These are phyloP conservation scores for Thecophora atra DNA, from an alignment of 2,888 invertebrate species.

Conservation along the genomic window DNA sequence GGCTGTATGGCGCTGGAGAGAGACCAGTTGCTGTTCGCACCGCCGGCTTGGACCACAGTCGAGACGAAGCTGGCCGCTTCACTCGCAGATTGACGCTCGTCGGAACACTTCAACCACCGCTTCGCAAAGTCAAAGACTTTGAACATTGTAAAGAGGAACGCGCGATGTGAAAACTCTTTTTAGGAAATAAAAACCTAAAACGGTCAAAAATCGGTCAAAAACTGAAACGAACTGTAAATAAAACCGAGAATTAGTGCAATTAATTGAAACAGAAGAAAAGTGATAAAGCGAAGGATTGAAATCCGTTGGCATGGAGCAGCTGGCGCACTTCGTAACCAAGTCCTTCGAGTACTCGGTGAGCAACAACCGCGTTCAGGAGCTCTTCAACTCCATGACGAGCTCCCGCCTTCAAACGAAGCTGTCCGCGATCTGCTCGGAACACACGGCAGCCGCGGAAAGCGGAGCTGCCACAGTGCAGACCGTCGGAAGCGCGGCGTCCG, in stretches of 20 bases:
- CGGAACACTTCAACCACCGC: conserved; percentile 9
- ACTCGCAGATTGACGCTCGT: conserved; percentile 35
- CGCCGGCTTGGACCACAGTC: background rate
- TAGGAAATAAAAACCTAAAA: background rate
- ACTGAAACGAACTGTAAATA: background rate
- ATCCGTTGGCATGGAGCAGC: conserved; percentile 78
- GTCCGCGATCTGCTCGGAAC: conserved; percentile 41
- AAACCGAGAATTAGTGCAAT: conserved; percentile 9
- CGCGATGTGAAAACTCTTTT: background rate
- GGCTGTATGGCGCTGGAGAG: conserved; percentile 41
- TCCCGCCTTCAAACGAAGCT: conserved; percentile 51
- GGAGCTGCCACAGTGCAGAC: too few species aligned
- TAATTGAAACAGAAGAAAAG: conserved; percentile 20
- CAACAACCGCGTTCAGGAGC: conserved; percentile 60
- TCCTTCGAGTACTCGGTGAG: conserved; percentile 75
- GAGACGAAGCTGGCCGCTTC: conserved; percentile 9
- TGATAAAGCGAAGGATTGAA: background rate
- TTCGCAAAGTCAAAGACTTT: background rate
- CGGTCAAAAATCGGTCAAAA: background rate
- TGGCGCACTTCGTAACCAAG: conserved; percentile 90
- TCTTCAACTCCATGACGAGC: conserved; percentile 59
- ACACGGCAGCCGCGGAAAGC: conserved; percentile 47
- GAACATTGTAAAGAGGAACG: too few species aligned
- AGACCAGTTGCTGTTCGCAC: conserved; percentile 31
- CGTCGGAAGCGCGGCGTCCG: conserved; percentile 46